phyloP scores from a whole-genome alignment of 1,140 invertebrate species.

The Littorina saxatilis region DNA sequence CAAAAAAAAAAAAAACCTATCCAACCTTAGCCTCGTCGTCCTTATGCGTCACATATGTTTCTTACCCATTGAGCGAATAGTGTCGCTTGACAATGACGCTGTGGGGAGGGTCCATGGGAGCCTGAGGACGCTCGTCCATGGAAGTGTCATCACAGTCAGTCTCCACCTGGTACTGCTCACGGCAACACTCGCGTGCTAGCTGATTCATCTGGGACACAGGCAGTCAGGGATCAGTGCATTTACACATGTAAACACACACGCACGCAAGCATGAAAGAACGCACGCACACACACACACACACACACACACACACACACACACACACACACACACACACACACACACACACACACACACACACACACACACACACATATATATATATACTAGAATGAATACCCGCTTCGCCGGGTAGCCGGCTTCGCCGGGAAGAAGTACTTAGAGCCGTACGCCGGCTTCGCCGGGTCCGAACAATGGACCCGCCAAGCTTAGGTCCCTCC shows the following conservation, averaged over 20 bases:
- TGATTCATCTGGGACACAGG: constrained; percentile 43
- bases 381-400: too few species aligned
- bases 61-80: constrained; percentile 31
- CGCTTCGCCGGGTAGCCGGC: too few species aligned
- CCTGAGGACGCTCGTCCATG: constrained; percentile 22
- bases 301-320: background rate
- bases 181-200: constrained; percentile 46
- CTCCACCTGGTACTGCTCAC: constrained; percentile 42
- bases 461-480: too few species aligned
- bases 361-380: too few species aligned
- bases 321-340: background rate
- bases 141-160: constrained; percentile 32
- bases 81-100: constrained; percentile 24
- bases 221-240: background rate
- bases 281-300: background rate
- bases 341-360: background rate
- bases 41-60: too few species aligned
- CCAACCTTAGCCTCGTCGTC: too few species aligned
- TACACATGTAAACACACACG: background rate
- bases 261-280: constrained; percentile 4
- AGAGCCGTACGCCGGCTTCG: too few species aligned
- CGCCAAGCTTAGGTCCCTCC: too few species aligned
- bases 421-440: too few species aligned
- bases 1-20: too few species aligned
- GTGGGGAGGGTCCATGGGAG: background rate